Percentiles rank a stretch among this genome's conserved stretches.
These are phyloP conservation scores for Epinephelus cyanopodus DNA, from an alignment of 2,113 vertebrate genomes.

Conservation along the genomic window DNA sequence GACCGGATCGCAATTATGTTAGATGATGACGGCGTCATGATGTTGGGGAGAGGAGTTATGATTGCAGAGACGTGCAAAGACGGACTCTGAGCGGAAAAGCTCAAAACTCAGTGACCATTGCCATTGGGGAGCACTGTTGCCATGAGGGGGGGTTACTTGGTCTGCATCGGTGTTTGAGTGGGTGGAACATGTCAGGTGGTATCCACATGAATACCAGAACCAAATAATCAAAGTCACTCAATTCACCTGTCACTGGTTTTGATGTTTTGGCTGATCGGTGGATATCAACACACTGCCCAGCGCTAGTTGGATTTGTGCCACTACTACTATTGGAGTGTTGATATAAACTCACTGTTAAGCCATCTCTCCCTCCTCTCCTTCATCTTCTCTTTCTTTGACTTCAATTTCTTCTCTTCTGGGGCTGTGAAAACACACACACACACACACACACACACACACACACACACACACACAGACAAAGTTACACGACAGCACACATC, in stretches of 20 bases:
- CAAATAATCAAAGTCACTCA: too few species aligned
- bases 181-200: too few species aligned
- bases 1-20: constrained; percentile 56
- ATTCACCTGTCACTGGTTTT: too few species aligned
- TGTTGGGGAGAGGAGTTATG: constrained; percentile 21
- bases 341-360: constrained; percentile 90
- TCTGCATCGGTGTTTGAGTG: too few species aligned
- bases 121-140: too few species aligned
- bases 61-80: constrained; percentile 10
- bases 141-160: too few species aligned
- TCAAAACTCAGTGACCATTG: not conserved
- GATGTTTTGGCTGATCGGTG: too few species aligned
- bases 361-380: constrained; percentile 91
- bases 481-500: constrained; percentile 16
- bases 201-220: too few species aligned
- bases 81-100: not conserved
- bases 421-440: constrained; percentile 66
- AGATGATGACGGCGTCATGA: constrained; percentile 20
- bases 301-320: too few species aligned
- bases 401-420: constrained; percentile 77
- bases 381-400: constrained; percentile 94
- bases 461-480: not conserved
- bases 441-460: constrained; percentile 10
- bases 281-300: too few species aligned
- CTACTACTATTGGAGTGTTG: too few species aligned